Percentiles rank a stretch among this genome's conserved stretches.
Evolutionary conservation across 2,888 invertebrate genomes (phyloP).

Genomic region (Drosophila demipolita): DNA sequence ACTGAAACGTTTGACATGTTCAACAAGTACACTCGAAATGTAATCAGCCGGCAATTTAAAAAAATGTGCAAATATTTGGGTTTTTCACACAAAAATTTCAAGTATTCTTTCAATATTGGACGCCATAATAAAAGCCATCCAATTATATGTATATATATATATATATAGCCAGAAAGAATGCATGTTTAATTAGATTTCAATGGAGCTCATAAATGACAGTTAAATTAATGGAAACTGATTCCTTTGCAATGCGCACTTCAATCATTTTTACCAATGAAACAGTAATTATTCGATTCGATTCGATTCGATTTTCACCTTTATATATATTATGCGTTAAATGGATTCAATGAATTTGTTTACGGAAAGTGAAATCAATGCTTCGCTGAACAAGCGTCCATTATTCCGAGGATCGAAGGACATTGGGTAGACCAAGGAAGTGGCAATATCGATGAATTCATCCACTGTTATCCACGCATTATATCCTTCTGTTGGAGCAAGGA

Average conservation of each 20-base stretch:
- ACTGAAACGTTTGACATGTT: background rate
- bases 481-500: constrained; percentile 38
- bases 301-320: constrained; percentile 45
- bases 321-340: constrained; percentile 29
- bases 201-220: constrained; percentile 7
- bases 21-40: background rate
- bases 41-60: background rate
- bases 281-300: constrained; percentile 56
- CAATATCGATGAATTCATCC: constrained; percentile 38
- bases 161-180: background rate
- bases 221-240: constrained; percentile 8
- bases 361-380: constrained; percentile 70
- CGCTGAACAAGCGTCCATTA: constrained; percentile 47
- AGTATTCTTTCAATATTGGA: background rate
- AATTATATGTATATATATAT: background rate
- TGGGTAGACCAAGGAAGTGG: constrained; percentile 19
- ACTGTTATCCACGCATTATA: constrained; percentile 31
- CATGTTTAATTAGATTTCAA: constrained; percentile 21
- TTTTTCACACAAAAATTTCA: background rate
- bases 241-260: constrained; percentile 21
- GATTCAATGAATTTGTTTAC: constrained; percentile 68
- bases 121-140: background rate
- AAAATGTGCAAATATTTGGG: background rate
- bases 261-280: constrained; percentile 47
- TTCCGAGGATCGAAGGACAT: constrained; percentile 29